phyloP scores from a whole-genome alignment of 2,113 vertebrate genomes.

The Ursus arctos region DNA sequence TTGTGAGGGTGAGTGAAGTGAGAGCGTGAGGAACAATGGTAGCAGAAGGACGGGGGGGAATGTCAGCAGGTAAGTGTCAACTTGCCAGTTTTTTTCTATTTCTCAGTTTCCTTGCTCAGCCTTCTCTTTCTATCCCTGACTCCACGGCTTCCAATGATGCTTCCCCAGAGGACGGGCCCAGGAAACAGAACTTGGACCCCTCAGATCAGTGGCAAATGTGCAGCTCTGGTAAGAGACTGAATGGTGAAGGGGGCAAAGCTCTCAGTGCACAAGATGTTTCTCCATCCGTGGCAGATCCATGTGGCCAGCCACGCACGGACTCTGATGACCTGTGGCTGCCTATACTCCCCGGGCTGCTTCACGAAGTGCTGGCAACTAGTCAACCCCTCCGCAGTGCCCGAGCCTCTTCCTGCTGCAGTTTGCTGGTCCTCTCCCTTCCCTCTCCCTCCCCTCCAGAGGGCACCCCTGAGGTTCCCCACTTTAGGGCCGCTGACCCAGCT shows the following conservation, averaged over 20 bases:
- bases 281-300: background rate
- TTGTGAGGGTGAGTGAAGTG: too few relatives aligned
- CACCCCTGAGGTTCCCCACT: background rate
- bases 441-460: background rate
- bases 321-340: background rate
- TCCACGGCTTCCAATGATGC: background rate
- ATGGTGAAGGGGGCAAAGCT: background rate
- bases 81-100: background rate
- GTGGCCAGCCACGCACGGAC: background rate
- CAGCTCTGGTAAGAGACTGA: background rate
- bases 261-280: background rate
- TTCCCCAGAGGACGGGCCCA: background rate
- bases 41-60: background rate
- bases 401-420: background rate
- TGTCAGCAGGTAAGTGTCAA: too few relatives aligned
- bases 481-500: background rate
- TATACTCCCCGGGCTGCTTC: accelerated
- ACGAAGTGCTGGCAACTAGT: accelerated
- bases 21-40: background rate
- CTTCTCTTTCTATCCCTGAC: background rate
- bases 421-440: background rate
- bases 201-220: background rate
- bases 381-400: background rate
- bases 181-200: background rate
- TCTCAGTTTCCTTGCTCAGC: accelerated